Evolutionary conservation across 1,140 invertebrate species (phyloP), one percentile per base, ranked within the genome.

Genomic region (Adelges cooleyi): DNA sequence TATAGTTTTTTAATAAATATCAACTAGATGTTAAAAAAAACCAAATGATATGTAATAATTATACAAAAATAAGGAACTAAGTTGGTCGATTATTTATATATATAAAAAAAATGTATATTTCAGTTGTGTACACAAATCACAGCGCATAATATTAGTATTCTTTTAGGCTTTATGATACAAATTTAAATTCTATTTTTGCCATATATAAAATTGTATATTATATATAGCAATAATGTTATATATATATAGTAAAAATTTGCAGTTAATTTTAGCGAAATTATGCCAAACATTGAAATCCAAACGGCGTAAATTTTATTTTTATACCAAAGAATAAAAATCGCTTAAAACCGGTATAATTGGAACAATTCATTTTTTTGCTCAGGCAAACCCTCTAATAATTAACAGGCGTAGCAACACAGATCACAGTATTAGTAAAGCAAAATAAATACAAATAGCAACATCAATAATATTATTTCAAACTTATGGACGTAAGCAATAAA

Each of bases 401-500:
- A 62, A 62, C 56, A 62, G 27, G 56, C 56, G 23, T 62, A 62
- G 56, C 56, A 62, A 62, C 56, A 62, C 42, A 48, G n/a, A 46
- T 62, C 42, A 62, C 42, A 33, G 25, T 62, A 62, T 62, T 62
- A 62, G 42, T 62, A 48, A 56, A 62, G 56, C 56, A 62, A 48
- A 46, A 48, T 62, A 48, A 62, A 29, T 48, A 62, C 56, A 62
- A 62, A 62, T 62, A 62, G 56, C 56, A 62, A 62, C 56, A 62
- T 62, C 56, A 62, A 62, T 20, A 33, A 42, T n/a, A 59, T 59
- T 20, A 59, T 48, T 62, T 23, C 46, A 29, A 20, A 62, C 33
- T 29, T 38, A 25, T 18, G 13, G 17, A 18, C 46, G n/a, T 33
- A 62, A 59, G 54, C 54, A 40, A 44, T 10, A 59, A 62, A 17